Evolutionary conservation across 2,113 vertebrate species (phyloP).

Genomic region (Ailurus styani): DNA sequence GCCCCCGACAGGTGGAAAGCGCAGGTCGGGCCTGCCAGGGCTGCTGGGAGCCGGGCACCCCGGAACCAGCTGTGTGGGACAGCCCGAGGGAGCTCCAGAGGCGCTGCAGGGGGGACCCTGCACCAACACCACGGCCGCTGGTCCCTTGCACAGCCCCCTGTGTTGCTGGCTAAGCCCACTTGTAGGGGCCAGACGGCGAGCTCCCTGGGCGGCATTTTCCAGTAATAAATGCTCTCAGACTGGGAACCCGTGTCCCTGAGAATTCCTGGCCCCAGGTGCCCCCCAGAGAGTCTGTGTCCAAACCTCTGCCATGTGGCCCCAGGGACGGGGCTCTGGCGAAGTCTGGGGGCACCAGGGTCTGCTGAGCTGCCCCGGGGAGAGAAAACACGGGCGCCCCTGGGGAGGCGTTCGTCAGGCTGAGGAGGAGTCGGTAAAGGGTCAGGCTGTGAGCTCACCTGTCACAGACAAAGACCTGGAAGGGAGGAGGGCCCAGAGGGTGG

Average conservation of each 20-base stretch:
- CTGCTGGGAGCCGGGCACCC: background rate
- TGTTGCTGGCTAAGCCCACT: background rate
- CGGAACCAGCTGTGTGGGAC: fast-evolving
- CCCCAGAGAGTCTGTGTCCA: background rate
- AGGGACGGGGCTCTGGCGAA: background rate
- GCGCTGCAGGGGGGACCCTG: background rate
- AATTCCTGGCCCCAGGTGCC: background rate
- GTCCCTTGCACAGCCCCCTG: background rate
- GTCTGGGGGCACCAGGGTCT: background rate
- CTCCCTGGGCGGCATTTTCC: background rate
- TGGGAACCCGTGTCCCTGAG: background rate
- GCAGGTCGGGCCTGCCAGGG: too few relatives aligned
- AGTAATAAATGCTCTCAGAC: background rate
- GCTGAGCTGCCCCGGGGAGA: background rate
- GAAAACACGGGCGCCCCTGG: background rate
- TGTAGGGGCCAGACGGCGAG: fast-evolving
- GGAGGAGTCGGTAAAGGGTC: background rate
- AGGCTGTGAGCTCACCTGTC: background rate
- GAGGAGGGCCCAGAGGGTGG: fast-evolving
- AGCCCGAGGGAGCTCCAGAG: too few relatives aligned
- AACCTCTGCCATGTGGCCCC: background rate
- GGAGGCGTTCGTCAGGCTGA: background rate
- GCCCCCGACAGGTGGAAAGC: background rate
- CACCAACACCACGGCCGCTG: background rate
- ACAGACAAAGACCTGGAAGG: background rate